Evolutionary conservation across 64 coral and sea anemone species (phyloP).

Genomic region (Dendronephthya gigantea): DNA sequence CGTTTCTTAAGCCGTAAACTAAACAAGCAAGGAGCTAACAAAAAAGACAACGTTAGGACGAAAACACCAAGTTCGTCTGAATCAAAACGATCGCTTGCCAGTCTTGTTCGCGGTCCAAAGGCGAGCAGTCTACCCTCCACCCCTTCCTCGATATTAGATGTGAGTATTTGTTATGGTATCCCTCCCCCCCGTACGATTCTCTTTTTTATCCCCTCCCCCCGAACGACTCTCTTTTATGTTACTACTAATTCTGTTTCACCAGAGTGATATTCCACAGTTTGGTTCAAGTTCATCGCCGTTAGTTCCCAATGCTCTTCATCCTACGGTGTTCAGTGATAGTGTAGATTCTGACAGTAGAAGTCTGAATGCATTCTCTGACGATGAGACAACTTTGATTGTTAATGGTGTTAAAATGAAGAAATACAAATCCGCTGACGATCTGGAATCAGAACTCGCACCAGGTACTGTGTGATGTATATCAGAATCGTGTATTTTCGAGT

Average conservation of each 20-base stretch:
- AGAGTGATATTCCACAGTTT: not conserved
- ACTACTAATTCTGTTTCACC: not conserved
- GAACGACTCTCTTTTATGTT: too few species aligned
- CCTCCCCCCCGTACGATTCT: too few species aligned
- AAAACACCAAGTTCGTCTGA: not conserved
- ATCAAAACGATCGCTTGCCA: not conserved
- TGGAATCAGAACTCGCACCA: not conserved
- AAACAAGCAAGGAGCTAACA: not conserved
- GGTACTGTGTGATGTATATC: not conserved
- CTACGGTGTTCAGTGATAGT: not conserved
- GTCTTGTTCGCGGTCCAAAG: not conserved
- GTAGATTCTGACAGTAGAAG: not conserved
- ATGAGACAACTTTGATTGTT: not conserved
- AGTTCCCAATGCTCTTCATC: not conserved
- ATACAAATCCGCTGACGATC: constrained; percentile 6
- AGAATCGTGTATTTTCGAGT: too few species aligned
- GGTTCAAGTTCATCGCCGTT: not conserved
- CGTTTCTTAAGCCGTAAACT: not conserved
- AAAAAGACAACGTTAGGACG: not conserved
- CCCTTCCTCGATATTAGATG: not conserved
- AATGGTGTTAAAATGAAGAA: not conserved
- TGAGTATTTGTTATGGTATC: not conserved
- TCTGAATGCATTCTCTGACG: not conserved
- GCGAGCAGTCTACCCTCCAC: not conserved
- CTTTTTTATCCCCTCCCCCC: too few species aligned